These are phyloP conservation scores for Prionailurus viverrinus DNA, from an alignment of 2,113 vertebrate genomes.

Conservation along the genomic window DNA sequence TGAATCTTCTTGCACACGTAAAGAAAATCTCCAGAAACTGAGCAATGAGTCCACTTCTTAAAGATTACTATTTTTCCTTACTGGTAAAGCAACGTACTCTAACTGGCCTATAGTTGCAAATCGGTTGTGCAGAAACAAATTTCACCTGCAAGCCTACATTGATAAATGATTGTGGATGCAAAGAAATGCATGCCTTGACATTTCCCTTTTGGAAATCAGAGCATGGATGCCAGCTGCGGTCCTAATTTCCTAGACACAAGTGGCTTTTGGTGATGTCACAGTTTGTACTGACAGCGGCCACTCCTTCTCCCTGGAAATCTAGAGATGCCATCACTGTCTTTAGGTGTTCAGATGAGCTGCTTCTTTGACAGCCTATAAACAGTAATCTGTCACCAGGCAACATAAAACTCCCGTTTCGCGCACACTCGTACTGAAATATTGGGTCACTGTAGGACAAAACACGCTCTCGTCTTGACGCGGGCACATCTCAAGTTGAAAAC, in stretches of 20 bases:
- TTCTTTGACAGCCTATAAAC: conserved; percentile 64
- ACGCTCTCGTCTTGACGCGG: conserved; percentile 63
- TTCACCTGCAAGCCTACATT: neutral
- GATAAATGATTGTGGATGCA: neutral
- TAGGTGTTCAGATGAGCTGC: conserved; percentile 19
- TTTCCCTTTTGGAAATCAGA: neutral
- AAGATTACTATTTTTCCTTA: neutral
- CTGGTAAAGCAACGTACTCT: conserved; percentile 27
- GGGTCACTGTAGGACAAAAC: neutral
- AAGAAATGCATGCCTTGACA: neutral
- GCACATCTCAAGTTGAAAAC: conserved; percentile 71
- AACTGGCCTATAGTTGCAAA: neutral
- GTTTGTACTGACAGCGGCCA: neutral
- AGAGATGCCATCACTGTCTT: neutral
- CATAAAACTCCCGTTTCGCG: neutral
- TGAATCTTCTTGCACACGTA: neutral
- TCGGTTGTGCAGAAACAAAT: neutral
- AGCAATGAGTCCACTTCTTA: neutral
- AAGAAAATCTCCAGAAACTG: conserved; percentile 42
- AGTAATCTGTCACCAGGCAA: conserved; percentile 49
- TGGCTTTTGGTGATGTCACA: neutral
- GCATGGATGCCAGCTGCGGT: neutral
- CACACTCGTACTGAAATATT: conserved; percentile 46
- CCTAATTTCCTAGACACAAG: neutral
- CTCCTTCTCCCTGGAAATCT: neutral